These are phyloP conservation scores for Tolmerus cingulatus DNA, from an alignment of 2,888 invertebrate species.

Conservation along the genomic window DNA sequence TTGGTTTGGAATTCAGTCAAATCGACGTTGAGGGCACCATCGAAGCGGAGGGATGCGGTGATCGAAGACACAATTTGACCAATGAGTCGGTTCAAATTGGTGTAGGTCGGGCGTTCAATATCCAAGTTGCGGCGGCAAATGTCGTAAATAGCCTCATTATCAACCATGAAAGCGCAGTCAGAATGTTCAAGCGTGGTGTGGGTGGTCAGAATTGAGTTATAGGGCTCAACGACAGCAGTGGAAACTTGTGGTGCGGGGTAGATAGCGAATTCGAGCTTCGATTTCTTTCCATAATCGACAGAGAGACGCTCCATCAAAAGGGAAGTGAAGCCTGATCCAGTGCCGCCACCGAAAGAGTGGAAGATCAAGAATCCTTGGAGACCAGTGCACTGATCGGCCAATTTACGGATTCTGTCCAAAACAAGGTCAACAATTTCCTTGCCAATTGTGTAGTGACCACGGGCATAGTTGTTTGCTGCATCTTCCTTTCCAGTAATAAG, in stretches of 20 bases:
- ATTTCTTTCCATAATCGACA: constrained; percentile 73
- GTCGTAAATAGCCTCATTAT: constrained; percentile 84
- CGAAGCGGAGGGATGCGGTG: constrained; percentile 86
- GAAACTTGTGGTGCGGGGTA: constrained; percentile 71
- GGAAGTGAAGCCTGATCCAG: constrained; percentile 72
- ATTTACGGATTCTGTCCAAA: constrained; percentile 66
- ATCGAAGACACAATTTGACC: constrained; percentile 90
- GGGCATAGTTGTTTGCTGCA: constrained; percentile 75
- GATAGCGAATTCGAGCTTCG: constrained; percentile 72
- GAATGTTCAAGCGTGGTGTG: constrained; percentile 89
- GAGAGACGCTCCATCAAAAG: constrained; percentile 72
- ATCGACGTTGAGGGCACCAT: constrained; percentile 87
- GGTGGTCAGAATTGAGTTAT: constrained; percentile 92
- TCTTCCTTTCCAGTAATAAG: constrained; percentile 75
- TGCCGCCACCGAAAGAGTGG: constrained; percentile 71
- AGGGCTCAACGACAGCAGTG: constrained; percentile 86
- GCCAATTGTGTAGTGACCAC: constrained; percentile 74
- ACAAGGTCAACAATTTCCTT: constrained; percentile 69
- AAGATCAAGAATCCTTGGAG: constrained; percentile 71
- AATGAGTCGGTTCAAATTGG: constrained; percentile 89
- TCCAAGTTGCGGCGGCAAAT: constrained; percentile 89
- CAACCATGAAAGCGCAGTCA: constrained; percentile 92
- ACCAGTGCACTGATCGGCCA: constrained; percentile 68
- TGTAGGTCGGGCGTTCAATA: constrained; percentile 91
- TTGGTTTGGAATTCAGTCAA: constrained; percentile 90